These are phyloP conservation scores for Camponotus fellah DNA, from an alignment of 2,888 invertebrate genomes.

Conservation along the genomic window DNA sequence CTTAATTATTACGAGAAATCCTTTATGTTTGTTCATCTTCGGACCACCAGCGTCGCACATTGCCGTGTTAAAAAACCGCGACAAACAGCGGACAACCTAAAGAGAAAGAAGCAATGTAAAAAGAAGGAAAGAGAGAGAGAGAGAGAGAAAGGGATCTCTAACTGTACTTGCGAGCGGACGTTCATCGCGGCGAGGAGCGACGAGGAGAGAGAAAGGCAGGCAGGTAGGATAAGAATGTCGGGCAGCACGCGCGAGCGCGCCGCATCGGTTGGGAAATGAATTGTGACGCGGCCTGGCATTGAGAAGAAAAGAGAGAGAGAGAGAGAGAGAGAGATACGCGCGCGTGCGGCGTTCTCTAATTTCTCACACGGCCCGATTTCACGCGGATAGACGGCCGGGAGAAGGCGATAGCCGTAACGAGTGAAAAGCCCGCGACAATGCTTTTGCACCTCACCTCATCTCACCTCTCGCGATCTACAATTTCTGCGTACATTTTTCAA, in stretches of 20 bases:
- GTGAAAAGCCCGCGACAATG: slow-evolving; percentile 55
- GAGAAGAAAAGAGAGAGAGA: slow-evolving; percentile 47
- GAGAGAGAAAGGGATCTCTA: slow-evolving; percentile 60
- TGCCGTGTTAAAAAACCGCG: not conserved
- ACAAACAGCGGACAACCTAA: slow-evolving; percentile 1
- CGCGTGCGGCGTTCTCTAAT: slow-evolving; percentile 60
- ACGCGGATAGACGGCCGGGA: slow-evolving; percentile 16
- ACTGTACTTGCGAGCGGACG: slow-evolving; percentile 71
- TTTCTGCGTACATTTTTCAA: slow-evolving; percentile 57
- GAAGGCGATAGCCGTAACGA: slow-evolving; percentile 48
- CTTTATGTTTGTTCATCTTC: not conserved
- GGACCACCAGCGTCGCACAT: not conserved
- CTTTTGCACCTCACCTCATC: slow-evolving; percentile 53
- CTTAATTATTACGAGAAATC: not conserved
- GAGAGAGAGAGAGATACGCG: not conserved
- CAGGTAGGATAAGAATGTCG: slow-evolving; percentile 72
- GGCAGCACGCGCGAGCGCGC: slow-evolving; percentile 49
- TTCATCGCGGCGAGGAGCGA: slow-evolving; percentile 34
- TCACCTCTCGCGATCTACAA: not conserved
- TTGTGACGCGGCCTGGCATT: slow-evolving; percentile 69
- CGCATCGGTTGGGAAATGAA: slow-evolving; percentile 73
- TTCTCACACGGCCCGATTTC: slow-evolving; percentile 70
- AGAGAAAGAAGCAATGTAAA: slow-evolving; percentile 11
- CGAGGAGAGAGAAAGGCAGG: slow-evolving; percentile 34
- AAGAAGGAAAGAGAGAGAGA: slow-evolving; percentile 1